These are phyloP conservation scores for Sardinella longiceps DNA, from an alignment of 2,797 vertebrate species.

Conservation along the genomic window DNA sequence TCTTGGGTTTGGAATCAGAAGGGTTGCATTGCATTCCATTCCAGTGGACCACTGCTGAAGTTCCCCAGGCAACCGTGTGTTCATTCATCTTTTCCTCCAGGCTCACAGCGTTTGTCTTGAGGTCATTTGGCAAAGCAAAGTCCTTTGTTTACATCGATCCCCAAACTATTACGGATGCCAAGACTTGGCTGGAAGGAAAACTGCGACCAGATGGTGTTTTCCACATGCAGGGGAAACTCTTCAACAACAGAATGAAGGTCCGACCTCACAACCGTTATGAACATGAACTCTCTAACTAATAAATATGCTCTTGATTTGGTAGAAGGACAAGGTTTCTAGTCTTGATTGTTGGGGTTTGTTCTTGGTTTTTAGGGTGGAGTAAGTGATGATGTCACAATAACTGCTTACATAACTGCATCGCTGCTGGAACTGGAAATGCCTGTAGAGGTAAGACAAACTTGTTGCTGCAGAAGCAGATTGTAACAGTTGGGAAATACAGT, in stretches of 20 bases:
- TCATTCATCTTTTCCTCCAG: conserved; percentile 56
- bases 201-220: conserved; percentile 79
- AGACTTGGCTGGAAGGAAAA: conserved; percentile 69
- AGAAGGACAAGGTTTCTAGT: too few relatives aligned
- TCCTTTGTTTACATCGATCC: conserved; percentile 78
- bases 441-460: too few relatives aligned
- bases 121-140: conserved; percentile 76
- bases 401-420: conserved; percentile 70
- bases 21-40: too few relatives aligned
- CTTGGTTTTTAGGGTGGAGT: conserved; percentile 69
- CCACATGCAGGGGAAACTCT: conserved; percentile 71
- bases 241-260: conserved; percentile 82
- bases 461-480: too few relatives aligned
- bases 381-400: conserved; percentile 72
- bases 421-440: conserved; percentile 67
- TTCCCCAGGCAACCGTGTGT: not conserved
- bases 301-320: too few relatives aligned
- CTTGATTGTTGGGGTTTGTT: not conserved
- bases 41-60: too few relatives aligned
- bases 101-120: conserved; percentile 85
- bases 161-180: conserved; percentile 64
- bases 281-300: not conserved
- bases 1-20: too few relatives aligned
- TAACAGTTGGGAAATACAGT: conserved; percentile 55
- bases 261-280: too few relatives aligned